phyloP scores from a whole-genome alignment of 2,113 vertebrate species.

The Hypocryptadius cinnamomeus region DNA sequence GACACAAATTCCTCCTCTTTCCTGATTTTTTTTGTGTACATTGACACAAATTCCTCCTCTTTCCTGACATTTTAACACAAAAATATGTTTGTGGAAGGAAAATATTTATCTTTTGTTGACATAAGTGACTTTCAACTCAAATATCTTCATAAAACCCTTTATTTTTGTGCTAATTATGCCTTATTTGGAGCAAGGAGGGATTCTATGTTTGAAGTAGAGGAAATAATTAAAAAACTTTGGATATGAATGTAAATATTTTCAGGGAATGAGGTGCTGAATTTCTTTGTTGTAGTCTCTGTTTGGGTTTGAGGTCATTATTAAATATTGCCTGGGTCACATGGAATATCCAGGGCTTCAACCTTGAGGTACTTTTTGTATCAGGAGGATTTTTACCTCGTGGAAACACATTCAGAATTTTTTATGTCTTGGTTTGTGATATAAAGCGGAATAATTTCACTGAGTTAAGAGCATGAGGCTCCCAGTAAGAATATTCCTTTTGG shows the following conservation, averaged over 20 bases:
- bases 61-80: not conserved
- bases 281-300: not conserved
- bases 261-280: not conserved
- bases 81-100: not conserved
- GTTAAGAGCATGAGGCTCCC: not conserved
- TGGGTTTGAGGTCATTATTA: not conserved
- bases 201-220: not conserved
- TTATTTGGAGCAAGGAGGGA: not conserved
- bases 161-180: not conserved
- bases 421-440: not conserved
- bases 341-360: not conserved
- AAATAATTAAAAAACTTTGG: not conserved
- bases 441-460: not conserved
- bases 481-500: not conserved
- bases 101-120: not conserved
- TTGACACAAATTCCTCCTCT: not conserved
- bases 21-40: not conserved
- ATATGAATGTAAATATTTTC: not conserved
- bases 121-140: not conserved
- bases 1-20: not conserved
- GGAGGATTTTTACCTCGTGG: accelerated
- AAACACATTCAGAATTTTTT: not conserved
- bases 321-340: not conserved
- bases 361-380: not conserved
- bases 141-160: not conserved